Percentiles rank a stretch among this genome's conserved stretches.
Conservation (phyloP, 2,888 invertebrate species). For the Mesorhabditis spiculigera region DNA sequence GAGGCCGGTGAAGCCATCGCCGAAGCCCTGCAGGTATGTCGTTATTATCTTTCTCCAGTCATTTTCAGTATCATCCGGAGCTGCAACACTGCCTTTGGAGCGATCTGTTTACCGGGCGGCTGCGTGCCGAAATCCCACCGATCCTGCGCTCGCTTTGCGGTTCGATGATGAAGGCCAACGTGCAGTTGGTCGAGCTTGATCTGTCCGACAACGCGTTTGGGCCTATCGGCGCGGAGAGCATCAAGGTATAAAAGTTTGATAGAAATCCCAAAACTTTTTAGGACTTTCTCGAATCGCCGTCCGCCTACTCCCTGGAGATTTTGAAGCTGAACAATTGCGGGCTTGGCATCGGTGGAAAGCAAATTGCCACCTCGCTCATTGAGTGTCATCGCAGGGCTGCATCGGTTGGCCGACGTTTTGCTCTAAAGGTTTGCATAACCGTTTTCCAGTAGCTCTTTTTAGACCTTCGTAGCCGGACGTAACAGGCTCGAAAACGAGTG, state of each 20-base stretch:
- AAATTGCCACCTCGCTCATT: conserved; percentile 27
- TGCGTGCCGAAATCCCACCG: conserved; percentile 89
- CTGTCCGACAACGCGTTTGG: conserved; percentile 96
- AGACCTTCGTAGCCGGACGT: conserved; percentile 70
- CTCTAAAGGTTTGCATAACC: conserved; percentile 75
- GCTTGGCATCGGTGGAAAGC: conserved; percentile 81
- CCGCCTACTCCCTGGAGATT: conserved; percentile 15
- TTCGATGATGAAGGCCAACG: conserved; percentile 77
- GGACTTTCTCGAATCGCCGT: conserved; percentile 73
- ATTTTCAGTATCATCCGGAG: background rate
- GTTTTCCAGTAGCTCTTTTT: background rate
- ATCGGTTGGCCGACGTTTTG: conserved; percentile 65
- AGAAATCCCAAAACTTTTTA: conserved; percentile 85
- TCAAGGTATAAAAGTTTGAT: conserved; percentile 76
- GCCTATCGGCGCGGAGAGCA: conserved; percentile 83
- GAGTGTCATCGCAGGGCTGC: conserved; percentile 28
- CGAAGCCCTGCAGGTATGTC: conserved; percentile 23
- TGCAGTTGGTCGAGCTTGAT: conserved; percentile 79
- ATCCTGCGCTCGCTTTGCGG: conserved; percentile 78
- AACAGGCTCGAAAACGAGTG: conserved; percentile 92
- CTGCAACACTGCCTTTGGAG: conserved; percentile 78
- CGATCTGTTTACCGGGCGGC: conserved; percentile 91
- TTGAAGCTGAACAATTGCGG: conserved; percentile 82
- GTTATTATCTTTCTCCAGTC: conserved; percentile 10
- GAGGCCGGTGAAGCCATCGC: conserved; percentile 38